Evolutionary conservation across 2,888 invertebrate species (phyloP), one percentile per base, ranked within the genome.

Genomic region (Allolobophora icterica): DNA sequence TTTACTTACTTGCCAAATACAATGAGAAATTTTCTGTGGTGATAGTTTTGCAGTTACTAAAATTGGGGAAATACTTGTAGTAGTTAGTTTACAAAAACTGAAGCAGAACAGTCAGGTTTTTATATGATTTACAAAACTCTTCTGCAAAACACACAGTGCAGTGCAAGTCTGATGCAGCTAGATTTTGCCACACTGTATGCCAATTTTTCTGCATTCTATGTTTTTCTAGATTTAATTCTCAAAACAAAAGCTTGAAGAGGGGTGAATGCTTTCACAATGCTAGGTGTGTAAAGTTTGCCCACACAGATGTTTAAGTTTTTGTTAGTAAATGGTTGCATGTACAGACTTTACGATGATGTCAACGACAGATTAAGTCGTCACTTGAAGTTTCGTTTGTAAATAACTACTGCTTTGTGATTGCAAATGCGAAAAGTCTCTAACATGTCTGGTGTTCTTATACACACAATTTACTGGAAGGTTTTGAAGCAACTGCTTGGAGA

Each of bases 321-420:
- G 30, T 71, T 52, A 52, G 24, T 71, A 71, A 71, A 6, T 71
- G 71, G 0, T 71, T 71, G 71, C 71, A n/a, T 71, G 30, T 71
- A 71, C n/a, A n/a, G 17, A 71, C 71, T n/a, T 71, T n/a, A 71
- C 11, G 71, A 71, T 71, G 71, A 71, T 71, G 71, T 71, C 71
- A 71, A n/a, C n/a, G 71, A 71, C 71, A 71, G 71, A 71, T 71
- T n/a, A 71, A 71, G 71, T 71, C 24, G 24, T 52, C 71, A 71
- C 71, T 71, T 71, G 71, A 71, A 71, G 71, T 71, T 71, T 71
- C n/a, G 11, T 71, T 71, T 71, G 71, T 71, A 71, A n/a, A 71
- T 52, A 52, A 52, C 52, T 52, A 19, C 24, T 52, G 71, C 11
- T 71, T 71, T 71, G 71, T 71, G 71, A 71, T 71, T n/a, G 21